These are phyloP conservation scores for Bombus pascuorum DNA, from an alignment of 1,140 invertebrate species.

Conservation along the genomic window DNA sequence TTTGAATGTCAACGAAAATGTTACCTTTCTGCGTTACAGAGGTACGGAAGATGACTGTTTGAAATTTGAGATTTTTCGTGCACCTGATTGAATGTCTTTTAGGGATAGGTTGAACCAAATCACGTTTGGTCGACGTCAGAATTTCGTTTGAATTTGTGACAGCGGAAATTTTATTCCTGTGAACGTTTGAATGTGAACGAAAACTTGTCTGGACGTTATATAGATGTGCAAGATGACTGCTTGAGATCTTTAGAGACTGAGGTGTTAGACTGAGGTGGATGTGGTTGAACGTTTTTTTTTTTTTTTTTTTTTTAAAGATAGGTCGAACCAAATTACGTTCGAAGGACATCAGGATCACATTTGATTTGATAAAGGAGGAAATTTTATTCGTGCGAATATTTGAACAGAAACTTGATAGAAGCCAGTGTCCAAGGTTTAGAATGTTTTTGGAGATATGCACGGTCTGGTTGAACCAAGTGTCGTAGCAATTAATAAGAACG, in stretches of 20 bases:
- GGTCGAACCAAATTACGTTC: background rate
- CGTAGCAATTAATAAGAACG: background rate
- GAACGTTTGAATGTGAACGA: background rate
- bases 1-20: background rate
- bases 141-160: background rate
- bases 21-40: too few relatives aligned
- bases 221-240: background rate
- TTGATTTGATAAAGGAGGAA: too few relatives aligned
- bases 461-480: background rate
- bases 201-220: background rate
- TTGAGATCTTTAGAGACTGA: too few relatives aligned
- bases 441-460: too few relatives aligned
- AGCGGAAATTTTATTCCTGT: background rate
- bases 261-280: too few relatives aligned
- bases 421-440: too few relatives aligned
- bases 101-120: background rate
- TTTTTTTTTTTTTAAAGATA: background rate
- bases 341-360: too few relatives aligned
- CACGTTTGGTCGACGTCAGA: background rate
- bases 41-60: too few relatives aligned
- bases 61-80: too few relatives aligned
- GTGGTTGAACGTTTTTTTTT: too few relatives aligned
- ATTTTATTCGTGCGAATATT: too few relatives aligned
- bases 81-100: background rate
- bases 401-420: too few relatives aligned